These are phyloP conservation scores for Tricholauxania praeusta DNA, from an alignment of 2,888 invertebrate genomes.

Conservation along the genomic window DNA sequence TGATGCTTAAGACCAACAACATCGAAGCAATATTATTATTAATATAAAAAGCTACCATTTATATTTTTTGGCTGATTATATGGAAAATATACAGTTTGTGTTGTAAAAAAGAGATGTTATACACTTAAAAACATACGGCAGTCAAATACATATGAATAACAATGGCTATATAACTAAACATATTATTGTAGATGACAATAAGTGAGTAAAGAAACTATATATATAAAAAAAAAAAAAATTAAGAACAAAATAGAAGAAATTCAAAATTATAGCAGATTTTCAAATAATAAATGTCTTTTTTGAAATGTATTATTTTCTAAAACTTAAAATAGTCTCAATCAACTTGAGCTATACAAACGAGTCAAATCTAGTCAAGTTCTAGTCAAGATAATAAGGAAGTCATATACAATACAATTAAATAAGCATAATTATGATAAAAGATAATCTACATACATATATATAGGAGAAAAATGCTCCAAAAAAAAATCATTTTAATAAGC, in stretches of 20 bases:
- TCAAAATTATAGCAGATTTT: no score
- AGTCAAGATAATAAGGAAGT: not conserved
- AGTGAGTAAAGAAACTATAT: not conserved
- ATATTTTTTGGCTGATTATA: slow-evolving; percentile 19
- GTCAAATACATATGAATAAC: not conserved
- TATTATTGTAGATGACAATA: slow-evolving; percentile 25
- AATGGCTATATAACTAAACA: not conserved
- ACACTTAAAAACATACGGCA: no score
- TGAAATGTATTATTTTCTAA: no score
- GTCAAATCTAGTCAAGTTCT: slow-evolving; percentile 46
- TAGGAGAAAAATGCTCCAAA: not conserved
- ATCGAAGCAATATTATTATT: slow-evolving; percentile 39
- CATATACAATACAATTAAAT: slow-evolving; percentile 1
- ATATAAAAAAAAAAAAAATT: no score
- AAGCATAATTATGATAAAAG: not conserved
- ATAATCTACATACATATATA: not conserved
- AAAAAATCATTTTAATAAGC: not conserved
- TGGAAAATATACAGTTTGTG: slow-evolving; percentile 8
- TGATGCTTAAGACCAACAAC: slow-evolving; percentile 32
- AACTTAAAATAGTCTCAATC: no score
- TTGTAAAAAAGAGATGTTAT: no score
- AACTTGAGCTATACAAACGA: slow-evolving; percentile 27
- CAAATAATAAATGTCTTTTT: no score
- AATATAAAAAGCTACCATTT: slow-evolving; percentile 14
- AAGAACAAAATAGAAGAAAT: no score